These are phyloP conservation scores for Odobenus rosmarus DNA, from an alignment of 2,113 vertebrate genomes.

Conservation along the genomic window DNA sequence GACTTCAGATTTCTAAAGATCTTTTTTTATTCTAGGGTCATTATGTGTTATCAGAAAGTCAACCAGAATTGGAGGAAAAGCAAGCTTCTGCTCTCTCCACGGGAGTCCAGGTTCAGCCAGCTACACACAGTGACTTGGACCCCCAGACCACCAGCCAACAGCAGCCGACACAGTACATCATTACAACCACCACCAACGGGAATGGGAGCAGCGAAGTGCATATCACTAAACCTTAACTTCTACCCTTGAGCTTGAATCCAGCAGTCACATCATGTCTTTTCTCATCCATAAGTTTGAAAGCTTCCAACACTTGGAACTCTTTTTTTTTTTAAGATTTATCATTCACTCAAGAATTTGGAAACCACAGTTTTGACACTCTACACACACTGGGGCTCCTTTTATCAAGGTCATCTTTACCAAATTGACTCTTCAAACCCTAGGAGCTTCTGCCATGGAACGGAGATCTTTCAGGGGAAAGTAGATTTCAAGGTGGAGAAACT, in stretches of 20 bases:
- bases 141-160: constrained; percentile 86
- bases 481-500: constrained; percentile 69
- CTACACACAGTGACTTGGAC: constrained; percentile 89
- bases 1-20: constrained; percentile 18
- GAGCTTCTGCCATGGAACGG: constrained; percentile 66
- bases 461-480: constrained; percentile 71
- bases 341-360: constrained; percentile 68
- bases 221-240: constrained; percentile 92
- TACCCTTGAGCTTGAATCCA: constrained; percentile 60
- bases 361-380: constrained; percentile 64
- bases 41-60: constrained; percentile 97
- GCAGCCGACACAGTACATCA: constrained; percentile 95
- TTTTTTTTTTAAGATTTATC: constrained; percentile 65
- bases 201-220: constrained; percentile 91
- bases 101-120: constrained; percentile 84
- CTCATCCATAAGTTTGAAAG: constrained; percentile 31
- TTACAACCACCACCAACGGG: constrained; percentile 94
- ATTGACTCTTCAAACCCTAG: constrained; percentile 60
- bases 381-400: constrained; percentile 56
- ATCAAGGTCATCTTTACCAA: constrained; percentile 55
- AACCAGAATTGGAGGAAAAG: constrained; percentile 93
- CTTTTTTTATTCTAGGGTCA: constrained; percentile 89
- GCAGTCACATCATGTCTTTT: neutral
- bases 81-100: constrained; percentile 84
- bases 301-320: constrained; percentile 61